Evolutionary conservation across 1,140 invertebrate species (phyloP).

Genomic region (Papilio dardanus): DNA sequence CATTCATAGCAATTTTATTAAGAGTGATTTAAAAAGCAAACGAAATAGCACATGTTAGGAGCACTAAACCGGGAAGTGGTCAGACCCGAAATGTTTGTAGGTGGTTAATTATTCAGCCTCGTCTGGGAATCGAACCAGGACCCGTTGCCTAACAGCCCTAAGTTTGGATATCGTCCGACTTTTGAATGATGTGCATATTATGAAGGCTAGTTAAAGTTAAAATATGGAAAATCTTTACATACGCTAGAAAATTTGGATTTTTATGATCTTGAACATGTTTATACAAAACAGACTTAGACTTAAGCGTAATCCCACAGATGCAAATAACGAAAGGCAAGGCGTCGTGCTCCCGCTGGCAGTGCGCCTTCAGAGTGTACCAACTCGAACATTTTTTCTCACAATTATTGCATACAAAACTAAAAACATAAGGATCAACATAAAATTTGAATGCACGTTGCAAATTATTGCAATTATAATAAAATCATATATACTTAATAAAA

Average conservation of each 20-base stretch:
- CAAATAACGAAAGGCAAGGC: conserved; percentile 70
- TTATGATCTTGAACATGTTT: conserved; percentile 79
- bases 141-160: not conserved
- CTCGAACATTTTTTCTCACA: conserved; percentile 70
- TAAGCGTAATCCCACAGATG: conserved; percentile 72
- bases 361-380: conserved; percentile 74
- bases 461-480: conserved; percentile 17
- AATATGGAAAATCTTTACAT: conserved; percentile 46
- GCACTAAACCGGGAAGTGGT: not conserved
- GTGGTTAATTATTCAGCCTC: not conserved
- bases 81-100: not conserved
- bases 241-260: conserved; percentile 74
- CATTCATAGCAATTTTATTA: not conserved
- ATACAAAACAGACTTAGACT: conserved; percentile 78
- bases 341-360: conserved; percentile 65
- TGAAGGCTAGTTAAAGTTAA: not conserved
- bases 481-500: conserved; percentile 65
- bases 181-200: not conserved
- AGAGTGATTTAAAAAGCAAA: not conserved
- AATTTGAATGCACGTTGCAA: conserved; percentile 16
- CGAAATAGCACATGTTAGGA: not conserved
- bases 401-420: conserved; percentile 73
- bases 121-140: not conserved
- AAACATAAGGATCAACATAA: conserved; percentile 39
- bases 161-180: not conserved